Percentiles rank a stretch among this genome's conserved stretches.
Evolutionary conservation across 2,797 vertebrate genomes (phyloP).

Genomic region (Emys orbicularis): DNA sequence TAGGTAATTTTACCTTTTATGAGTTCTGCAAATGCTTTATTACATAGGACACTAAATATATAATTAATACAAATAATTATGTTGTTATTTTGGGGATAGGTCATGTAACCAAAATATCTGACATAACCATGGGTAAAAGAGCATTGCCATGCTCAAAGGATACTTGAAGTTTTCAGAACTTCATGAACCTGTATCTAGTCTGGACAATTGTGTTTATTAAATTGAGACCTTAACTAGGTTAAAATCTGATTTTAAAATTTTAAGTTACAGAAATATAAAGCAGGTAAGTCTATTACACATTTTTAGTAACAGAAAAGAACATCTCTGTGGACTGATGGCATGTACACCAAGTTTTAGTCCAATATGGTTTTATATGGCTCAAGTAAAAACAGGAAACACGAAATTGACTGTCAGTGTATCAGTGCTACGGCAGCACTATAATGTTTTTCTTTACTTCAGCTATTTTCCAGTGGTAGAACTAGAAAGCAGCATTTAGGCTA

Average conservation of each 20-base stretch:
- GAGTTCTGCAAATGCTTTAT: neutral
- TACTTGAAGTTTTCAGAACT: neutral
- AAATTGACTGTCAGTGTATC: neutral
- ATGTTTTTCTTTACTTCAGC: conserved; percentile 59
- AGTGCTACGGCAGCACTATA: conserved; percentile 4
- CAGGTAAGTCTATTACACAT: neutral
- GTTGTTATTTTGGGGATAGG: neutral
- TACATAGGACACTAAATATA: neutral
- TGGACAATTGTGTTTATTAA: neutral
- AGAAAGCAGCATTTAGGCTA: conserved; percentile 73
- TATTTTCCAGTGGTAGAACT: conserved; percentile 68
- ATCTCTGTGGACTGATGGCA: neutral
- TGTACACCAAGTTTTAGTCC: neutral
- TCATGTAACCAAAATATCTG: neutral
- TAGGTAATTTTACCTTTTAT: neutral
- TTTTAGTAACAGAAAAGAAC: neutral
- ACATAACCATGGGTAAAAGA: neutral
- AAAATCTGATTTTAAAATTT: neutral
- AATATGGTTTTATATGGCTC: conserved; percentile 12
- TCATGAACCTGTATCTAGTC: neutral
- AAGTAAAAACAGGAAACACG: neutral
- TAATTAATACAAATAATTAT: neutral
- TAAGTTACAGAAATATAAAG: neutral
- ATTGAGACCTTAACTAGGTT: neutral
- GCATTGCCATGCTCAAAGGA: neutral